Evolutionary conservation across 2,888 invertebrate species (phyloP).

Genomic region (Helicoverpa assulta): DNA sequence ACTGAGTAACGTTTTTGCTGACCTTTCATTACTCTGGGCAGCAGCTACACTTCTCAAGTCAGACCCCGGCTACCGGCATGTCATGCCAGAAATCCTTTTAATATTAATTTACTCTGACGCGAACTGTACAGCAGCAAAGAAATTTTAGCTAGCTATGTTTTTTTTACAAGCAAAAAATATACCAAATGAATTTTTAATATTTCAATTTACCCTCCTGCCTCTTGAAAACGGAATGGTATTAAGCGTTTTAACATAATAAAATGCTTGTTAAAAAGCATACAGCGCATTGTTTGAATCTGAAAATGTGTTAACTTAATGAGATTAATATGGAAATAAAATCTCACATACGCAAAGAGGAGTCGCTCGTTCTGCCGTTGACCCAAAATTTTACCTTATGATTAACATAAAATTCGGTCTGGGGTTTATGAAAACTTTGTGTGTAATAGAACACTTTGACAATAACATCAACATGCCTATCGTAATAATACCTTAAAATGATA

Average conservation of each 20-base stretch:
- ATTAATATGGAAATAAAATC: conserved; percentile 53
- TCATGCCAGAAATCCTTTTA: conserved; percentile 10
- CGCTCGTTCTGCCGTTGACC: conserved; percentile 36
- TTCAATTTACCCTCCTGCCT: conserved; percentile 22
- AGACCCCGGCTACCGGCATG: background rate
- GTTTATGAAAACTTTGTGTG: conserved; percentile 4
- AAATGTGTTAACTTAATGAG: conserved; percentile 44
- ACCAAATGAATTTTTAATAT: conserved; percentile 20
- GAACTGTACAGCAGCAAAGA: conserved; percentile 3
- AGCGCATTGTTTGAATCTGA: conserved; percentile 35
- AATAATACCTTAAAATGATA: background rate
- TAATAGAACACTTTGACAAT: background rate
- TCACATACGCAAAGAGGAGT: conserved; percentile 44
- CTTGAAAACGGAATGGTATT: conserved; percentile 24
- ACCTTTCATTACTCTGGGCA: conserved; percentile 16
- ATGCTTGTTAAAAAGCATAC: conserved; percentile 23
- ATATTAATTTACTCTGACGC: conserved; percentile 21
- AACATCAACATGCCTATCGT: background rate
- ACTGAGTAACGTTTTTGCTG: conserved; percentile 8
- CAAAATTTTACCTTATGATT: conserved; percentile 19
- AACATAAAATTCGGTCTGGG: background rate
- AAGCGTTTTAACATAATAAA: conserved; percentile 30
- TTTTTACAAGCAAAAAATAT: conserved; percentile 6
- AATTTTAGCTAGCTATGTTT: conserved; percentile 10
- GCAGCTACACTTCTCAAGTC: background rate